Conservation (phyloP, 1,140 invertebrate species). For the Spodoptera frugiperda region DNA sequence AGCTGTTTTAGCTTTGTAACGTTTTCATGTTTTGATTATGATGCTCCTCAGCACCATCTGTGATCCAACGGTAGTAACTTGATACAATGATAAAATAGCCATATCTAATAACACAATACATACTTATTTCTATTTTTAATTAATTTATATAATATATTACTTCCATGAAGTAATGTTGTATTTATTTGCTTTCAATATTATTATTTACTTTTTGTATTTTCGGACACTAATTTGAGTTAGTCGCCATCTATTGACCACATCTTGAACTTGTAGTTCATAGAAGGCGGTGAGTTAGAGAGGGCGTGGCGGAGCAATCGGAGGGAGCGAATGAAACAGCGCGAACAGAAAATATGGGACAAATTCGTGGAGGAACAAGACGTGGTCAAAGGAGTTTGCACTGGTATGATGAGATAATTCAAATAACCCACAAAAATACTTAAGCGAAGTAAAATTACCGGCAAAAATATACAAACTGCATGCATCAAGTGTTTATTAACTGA, state of each 20-base stretch:
- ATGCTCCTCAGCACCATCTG: slow-evolving; percentile 17
- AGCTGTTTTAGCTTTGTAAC: neutral
- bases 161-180: no score
- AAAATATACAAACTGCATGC: no score
- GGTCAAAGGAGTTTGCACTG: slow-evolving; percentile 64
- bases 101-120: no score
- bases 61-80: neutral
- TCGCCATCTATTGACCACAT: slow-evolving; percentile 17
- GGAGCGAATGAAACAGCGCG: slow-evolving; percentile 69
- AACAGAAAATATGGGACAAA: slow-evolving; percentile 77
- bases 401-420: slow-evolving; percentile 52
- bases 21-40: slow-evolving; percentile 21
- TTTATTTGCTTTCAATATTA: no score
- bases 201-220: no score
- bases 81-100: no score
- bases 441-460: no score
- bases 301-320: slow-evolving; percentile 69
- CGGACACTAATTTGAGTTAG: no score
- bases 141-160: no score
- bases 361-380: slow-evolving; percentile 77
- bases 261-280: slow-evolving; percentile 63
- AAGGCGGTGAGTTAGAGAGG: slow-evolving; percentile 68
- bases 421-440: no score
- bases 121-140: no score
- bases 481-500: no score